A percentile compares a stretch with the other conserved stretches of the same genome.
These are phyloP conservation scores for Drosophila hamatofila DNA, from an alignment of 2,888 invertebrate genomes.

Conservation along the genomic window DNA sequence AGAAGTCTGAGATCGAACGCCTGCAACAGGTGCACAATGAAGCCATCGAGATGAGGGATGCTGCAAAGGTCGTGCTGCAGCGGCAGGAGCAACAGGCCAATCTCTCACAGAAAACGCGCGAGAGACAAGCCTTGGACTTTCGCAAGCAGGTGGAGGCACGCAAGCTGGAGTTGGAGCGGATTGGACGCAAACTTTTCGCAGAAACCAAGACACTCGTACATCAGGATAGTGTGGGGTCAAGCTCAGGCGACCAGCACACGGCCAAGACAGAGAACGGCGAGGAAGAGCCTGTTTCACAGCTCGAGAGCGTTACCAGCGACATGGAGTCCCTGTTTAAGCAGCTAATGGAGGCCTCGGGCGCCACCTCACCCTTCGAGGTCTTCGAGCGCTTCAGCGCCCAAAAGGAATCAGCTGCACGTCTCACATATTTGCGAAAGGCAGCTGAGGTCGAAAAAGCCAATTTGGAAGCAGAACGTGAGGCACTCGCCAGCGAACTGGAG, in stretches of 20 bases:
- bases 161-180: conserved; percentile 90
- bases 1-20: conserved; percentile 90
- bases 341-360: conserved; percentile 92
- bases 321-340: conserved; percentile 90
- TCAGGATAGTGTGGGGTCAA: conserved; percentile 87
- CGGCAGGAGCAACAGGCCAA: conserved; percentile 90
- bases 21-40: conserved; percentile 91
- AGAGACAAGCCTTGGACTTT: conserved; percentile 88
- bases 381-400: conserved; percentile 91
- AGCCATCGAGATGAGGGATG: conserved; percentile 90
- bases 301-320: conserved; percentile 79
- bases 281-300: conserved; percentile 81
- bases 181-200: conserved; percentile 92
- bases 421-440: conserved; percentile 89
- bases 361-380: conserved; percentile 91
- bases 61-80: conserved; percentile 89
- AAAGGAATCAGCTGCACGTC: conserved; percentile 89
- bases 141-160: conserved; percentile 90
- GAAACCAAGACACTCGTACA: conserved; percentile 87
- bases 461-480: conserved; percentile 89
- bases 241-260: conserved; percentile 84
- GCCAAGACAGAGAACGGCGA: conserved; percentile 83
- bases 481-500: conserved; percentile 89
- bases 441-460: conserved; percentile 91
- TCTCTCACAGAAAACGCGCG: conserved; percentile 89